phyloP scores from a whole-genome alignment of 2,113 vertebrate genomes.

The Mirounga angustirostris region DNA sequence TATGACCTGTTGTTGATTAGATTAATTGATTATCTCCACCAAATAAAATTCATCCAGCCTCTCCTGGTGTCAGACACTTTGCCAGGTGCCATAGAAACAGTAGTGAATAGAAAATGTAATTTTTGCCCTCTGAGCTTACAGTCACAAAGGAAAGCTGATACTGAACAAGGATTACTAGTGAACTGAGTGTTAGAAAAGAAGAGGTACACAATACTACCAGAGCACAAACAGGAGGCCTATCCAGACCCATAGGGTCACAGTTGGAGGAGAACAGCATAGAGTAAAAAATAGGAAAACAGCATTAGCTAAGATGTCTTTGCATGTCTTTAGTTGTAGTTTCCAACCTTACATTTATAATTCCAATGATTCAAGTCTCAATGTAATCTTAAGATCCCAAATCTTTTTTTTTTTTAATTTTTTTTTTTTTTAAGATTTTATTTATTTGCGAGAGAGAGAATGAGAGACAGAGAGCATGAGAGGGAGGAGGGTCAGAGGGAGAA shows the following conservation, averaged over 20 bases:
- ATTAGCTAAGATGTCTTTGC: neutral
- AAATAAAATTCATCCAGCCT: neutral
- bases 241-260: neutral
- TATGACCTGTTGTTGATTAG: neutral
- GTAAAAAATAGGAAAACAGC: neutral
- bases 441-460: no score
- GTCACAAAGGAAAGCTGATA: slow-evolving; percentile 15
- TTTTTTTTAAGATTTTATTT: no score
- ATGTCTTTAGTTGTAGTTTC: neutral
- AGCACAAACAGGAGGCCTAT: neutral
- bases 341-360: neutral
- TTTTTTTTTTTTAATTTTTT: neutral
- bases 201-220: no score
- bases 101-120: neutral
- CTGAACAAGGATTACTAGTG: neutral
- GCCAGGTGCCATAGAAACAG: slow-evolving; percentile 45
- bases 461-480: no score
- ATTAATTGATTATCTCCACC: slow-evolving; percentile 6
- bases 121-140: neutral
- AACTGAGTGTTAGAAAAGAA: neutral
- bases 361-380: neutral
- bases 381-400: neutral
- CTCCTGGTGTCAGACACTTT: neutral
- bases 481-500: no score
- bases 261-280: neutral